Percentiles rank a stretch among this genome's conserved stretches.
phyloP scores from a whole-genome alignment of 2,113 vertebrate species.

The Saguinus midas region DNA sequence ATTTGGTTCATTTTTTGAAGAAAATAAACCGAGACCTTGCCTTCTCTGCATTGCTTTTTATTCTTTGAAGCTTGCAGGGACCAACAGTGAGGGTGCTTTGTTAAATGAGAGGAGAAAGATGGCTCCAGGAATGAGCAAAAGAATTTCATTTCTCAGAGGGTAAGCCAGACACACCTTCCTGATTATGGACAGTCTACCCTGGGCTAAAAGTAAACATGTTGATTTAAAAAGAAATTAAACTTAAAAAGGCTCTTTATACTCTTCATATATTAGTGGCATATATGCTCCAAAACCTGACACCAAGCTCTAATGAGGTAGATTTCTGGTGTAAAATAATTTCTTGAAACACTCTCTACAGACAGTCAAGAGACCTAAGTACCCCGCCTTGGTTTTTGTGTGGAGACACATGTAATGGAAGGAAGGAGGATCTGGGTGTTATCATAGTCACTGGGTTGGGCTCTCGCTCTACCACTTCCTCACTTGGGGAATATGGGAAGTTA shows the following conservation, averaged over 20 bases:
- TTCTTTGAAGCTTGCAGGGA: background rate
- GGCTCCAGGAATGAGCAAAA: background rate
- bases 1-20: constrained; percentile 41
- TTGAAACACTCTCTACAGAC: background rate
- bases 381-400: background rate
- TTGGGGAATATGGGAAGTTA: background rate
- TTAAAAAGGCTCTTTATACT: background rate
- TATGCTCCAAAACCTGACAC: background rate
- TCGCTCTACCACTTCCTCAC: background rate
- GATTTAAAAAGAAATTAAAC: background rate
- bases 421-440: no score
- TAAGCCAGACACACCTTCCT: background rate
- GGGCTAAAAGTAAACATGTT: background rate
- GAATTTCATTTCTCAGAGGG: background rate
- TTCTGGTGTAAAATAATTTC: constrained; percentile 24
- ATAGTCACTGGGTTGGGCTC: background rate
- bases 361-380: background rate
- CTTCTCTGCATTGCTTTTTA: constrained; percentile 27
- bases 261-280: background rate
- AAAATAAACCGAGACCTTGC: constrained; percentile 1
- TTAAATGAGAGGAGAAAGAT: background rate
- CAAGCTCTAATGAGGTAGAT: background rate
- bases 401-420: background rate
- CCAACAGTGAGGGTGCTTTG: background rate
- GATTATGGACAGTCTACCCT: background rate